Evolutionary conservation across 1,140 invertebrate species (phyloP).

Genomic region (Portunus trituberculatus): DNA sequence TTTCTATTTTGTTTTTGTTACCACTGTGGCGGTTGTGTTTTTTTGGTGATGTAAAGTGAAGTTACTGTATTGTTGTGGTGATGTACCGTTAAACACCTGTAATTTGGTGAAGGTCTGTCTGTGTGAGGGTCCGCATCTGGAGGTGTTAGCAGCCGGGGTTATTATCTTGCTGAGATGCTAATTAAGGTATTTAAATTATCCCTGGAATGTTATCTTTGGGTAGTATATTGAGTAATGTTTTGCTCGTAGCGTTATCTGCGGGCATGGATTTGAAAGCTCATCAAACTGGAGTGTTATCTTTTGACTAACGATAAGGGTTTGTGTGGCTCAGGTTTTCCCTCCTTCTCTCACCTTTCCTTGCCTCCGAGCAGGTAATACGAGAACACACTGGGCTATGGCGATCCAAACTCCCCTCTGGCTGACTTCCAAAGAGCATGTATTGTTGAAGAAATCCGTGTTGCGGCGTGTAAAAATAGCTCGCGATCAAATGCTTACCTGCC

Average conservation of each 20-base stretch:
- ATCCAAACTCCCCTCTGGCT: neutral
- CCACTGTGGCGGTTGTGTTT: no score
- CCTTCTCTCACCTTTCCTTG: neutral
- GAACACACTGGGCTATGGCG: neutral
- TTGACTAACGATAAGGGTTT: neutral
- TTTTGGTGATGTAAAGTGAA: no score
- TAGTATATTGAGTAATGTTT: neutral
- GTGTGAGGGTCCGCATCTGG: neutral
- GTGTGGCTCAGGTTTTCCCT: no score
- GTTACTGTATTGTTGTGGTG: no score
- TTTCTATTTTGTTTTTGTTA: no score
- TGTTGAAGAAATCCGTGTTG: neutral
- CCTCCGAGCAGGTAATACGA: neutral
- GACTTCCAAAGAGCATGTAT: neutral
- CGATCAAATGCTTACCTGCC: neutral
- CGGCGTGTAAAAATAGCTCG: neutral
- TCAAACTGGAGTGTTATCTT: neutral
- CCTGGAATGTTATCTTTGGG: neutral
- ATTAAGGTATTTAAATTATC: conserved; percentile 16
- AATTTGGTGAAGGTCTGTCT: neutral
- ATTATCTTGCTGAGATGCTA: neutral
- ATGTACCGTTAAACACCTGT: neutral
- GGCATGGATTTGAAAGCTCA: neutral
- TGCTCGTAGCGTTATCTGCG: neutral
- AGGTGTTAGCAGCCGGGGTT: neutral